These are phyloP conservation scores for Lobophora halterata DNA, from an alignment of 2,888 invertebrate species.

Conservation along the genomic window DNA sequence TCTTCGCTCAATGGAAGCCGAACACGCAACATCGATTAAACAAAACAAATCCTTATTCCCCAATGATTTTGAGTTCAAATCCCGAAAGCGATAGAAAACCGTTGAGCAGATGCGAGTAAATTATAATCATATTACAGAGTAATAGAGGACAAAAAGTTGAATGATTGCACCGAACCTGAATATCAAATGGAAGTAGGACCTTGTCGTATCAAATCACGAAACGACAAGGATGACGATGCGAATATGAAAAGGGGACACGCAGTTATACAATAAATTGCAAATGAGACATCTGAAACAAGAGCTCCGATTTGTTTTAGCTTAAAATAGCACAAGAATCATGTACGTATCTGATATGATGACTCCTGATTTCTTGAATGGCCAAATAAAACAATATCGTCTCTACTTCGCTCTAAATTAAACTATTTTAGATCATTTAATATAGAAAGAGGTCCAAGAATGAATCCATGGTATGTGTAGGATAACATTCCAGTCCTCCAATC, in stretches of 20 bases:
- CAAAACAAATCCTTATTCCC: conserved; percentile 45
- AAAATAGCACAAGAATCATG: too few species aligned
- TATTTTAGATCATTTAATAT: too few species aligned
- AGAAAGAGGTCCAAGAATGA: too few species aligned
- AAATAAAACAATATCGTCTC: too few species aligned
- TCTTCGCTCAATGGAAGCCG: conserved; percentile 71
- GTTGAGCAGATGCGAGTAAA: conserved; percentile 50
- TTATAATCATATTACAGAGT: conserved; percentile 70
- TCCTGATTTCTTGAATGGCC: too few species aligned
- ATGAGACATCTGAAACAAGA: conserved; percentile 2
- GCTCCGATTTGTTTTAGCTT: conserved; percentile 17
- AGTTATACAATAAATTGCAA: conserved; percentile 15
- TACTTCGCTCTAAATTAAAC: too few species aligned
- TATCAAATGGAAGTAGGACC: conserved; percentile 51
- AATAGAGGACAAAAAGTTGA: conserved; percentile 65
- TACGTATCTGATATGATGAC: too few species aligned
- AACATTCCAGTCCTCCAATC: conserved; percentile 1
- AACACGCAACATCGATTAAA: conserved; percentile 38
- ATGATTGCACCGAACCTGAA: conserved; percentile 57
- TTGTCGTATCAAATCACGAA: conserved; percentile 48
- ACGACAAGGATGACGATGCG: conserved; percentile 49
- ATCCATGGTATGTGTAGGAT: too few species aligned
- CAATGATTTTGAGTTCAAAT: conserved; percentile 34
- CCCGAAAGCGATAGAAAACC: conserved; percentile 25
- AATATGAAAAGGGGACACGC: conserved; percentile 43